phyloP scores from a whole-genome alignment of 1,140 invertebrate genomes.

The Sitodiplosis mosellana region DNA sequence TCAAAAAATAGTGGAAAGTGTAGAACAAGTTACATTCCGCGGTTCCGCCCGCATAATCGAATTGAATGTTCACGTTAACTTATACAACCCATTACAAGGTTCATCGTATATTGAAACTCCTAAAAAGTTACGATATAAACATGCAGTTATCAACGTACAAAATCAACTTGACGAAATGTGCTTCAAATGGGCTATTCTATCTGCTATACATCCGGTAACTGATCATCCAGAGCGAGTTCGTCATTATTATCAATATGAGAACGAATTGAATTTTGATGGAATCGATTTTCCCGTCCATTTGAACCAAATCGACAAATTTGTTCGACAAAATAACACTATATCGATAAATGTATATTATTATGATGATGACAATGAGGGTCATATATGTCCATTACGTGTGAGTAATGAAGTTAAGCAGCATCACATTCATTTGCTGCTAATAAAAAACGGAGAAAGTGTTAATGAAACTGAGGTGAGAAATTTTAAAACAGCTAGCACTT shows the following conservation, averaged over 20 bases:
- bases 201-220: conserved; percentile 8
- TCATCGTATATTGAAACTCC: conserved; percentile 13
- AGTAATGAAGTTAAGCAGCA: neutral
- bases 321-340: conserved; percentile 4
- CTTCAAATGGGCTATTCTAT: conserved; percentile 13
- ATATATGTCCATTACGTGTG: conserved; percentile 1
- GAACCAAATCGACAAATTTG: conserved; percentile 6
- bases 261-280: neutral
- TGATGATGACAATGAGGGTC: neutral
- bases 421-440: conserved; percentile 7
- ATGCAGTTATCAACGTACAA: conserved; percentile 13
- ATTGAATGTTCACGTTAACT: conserved; percentile 14
- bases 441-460: neutral
- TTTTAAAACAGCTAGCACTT: too few relatives aligned
- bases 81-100: conserved; percentile 13
- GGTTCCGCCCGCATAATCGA: conserved; percentile 8
- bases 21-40: too few relatives aligned
- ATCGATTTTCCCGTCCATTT: conserved; percentile 6
- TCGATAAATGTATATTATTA: conserved; percentile 1
- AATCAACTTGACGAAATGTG: conserved; percentile 12
- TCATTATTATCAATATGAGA: neutral
- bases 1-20: too few relatives aligned
- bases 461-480: too few relatives aligned
- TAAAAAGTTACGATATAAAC: conserved; percentile 11
- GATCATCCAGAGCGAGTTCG: neutral